Evolutionary conservation across 2,113 vertebrate species (phyloP), one percentile per base, ranked within the genome.

Genomic region (Rattus norvegicus): DNA sequence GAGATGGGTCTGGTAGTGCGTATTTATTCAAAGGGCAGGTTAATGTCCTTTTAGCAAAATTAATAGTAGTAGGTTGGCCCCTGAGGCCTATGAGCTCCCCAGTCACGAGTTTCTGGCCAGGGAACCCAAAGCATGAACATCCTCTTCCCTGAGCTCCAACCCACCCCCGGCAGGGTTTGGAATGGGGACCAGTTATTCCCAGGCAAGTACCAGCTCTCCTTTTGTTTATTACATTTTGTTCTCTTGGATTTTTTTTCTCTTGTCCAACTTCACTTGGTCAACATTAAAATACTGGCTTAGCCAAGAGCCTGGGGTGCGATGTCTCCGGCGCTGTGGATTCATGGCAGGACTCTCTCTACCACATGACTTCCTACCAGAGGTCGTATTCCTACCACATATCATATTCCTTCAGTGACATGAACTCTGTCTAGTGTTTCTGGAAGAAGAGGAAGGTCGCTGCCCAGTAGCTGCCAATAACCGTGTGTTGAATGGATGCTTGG

Each of bases 261-360:
- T 33, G 52, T 77, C 43, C 90, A 70, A 14, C n/a, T 83, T 77
- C 83, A 47, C 6, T 83, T 14, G 87, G 84, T 80, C 88, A 73
- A 19, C 79, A 28, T 33, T 54, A 12, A 81, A 6, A 49, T 54
- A 75, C 16, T 7, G 26, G 28, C 77, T n/a, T 52, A 2, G 39
- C 43, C 26, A 22, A 13, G 17, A 61, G 86, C 59, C 95, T 47
- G 49, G 28, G 0, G 2, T 14, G 65, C 36, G 22, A 54, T 49
- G 28, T 5, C 3, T 11, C 26, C 20, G 67, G 76, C 17, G 24
- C 72, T 36, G 73, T 11, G 33, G 33, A 43, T 20, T 69, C 56
- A 2, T 0, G n/a, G 14, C 24, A 26, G 20, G 16, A 86, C 4
- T 43, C 11, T 9, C 52, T 16, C 43, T 0, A 19, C 6, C 8